Base-by-base conservation (phyloP, 2,888 invertebrate species). In the Trypoxylon attenuatum region DNA sequence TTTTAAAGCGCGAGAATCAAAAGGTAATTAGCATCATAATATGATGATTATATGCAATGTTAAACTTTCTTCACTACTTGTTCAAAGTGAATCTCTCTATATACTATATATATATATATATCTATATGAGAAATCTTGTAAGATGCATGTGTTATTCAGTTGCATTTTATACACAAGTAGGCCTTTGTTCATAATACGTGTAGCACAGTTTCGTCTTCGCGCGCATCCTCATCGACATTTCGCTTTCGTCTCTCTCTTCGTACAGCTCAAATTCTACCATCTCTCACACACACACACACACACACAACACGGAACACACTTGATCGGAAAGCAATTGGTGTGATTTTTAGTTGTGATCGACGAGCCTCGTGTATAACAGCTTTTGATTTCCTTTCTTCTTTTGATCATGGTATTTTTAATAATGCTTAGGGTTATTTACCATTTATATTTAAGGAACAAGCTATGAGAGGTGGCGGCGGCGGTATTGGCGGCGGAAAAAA, bases 361-460 rank as follows among this genome's bases (percentile, higher is more conserved):
- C n/a, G n/a, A n/a, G n/a, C n/a, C n/a, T n/a, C n/a, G n/a, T n/a
- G n/a, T n/a, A n/a, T n/a, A n/a, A n/a, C n/a, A n/a, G n/a, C 39
- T 25, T n/a, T 42, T 65, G 16, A 39, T 13, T n/a, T n/a, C n/a
- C 18, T n/a, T 22, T 8, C 21, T 0, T 19, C 16, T n/a, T 54
- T 51, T 42, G 16, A 16, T 33, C 5, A 33, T 45, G 38, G n/a
- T n/a, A n/a, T n/a, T 38, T n/a, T 51, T 5, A 57, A 41, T 68
- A 56, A 69, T 39, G 29, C 38, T 42, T 46, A 61, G 29, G 19
- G 38, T 27, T 41, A 41, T 59, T 21, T 41, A 55, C 46, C 27
- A 10, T 66, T 71, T 71, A 27, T 67, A 29, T 69, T 76, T 54
- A 25, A 87, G 84, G 87, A 87, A 70, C 87, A 87, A 78, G 87